Evolutionary conservation across 2,113 vertebrate genomes (phyloP).

Genomic region (Cacatua alba): DNA sequence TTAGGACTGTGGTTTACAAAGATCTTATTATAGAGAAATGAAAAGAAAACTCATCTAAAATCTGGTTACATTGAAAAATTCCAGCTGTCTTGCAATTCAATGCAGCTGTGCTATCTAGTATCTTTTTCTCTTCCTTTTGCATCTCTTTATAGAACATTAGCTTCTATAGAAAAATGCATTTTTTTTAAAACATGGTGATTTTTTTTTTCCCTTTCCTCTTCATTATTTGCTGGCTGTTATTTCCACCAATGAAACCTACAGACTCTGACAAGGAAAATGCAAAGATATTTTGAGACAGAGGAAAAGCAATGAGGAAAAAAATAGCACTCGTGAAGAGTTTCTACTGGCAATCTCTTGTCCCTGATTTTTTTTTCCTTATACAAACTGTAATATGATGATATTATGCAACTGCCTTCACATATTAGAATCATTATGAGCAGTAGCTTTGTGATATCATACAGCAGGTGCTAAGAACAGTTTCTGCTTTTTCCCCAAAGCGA

Average conservation of each 20-base stretch:
- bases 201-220: not conserved
- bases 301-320: constrained; percentile 28
- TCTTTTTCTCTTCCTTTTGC: constrained; percentile 52
- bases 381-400: constrained; percentile 57
- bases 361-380: constrained; percentile 16
- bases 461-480: constrained; percentile 72
- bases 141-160: constrained; percentile 59
- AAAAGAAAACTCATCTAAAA: constrained; percentile 72
- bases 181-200: constrained; percentile 32
- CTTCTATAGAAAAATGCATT: constrained; percentile 50
- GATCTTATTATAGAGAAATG: constrained; percentile 66
- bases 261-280: constrained; percentile 41
- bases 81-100: constrained; percentile 73
- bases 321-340: constrained; percentile 18
- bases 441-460: constrained; percentile 67
- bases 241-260: constrained; percentile 21
- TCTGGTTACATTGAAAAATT: constrained; percentile 66
- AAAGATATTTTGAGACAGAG: constrained; percentile 51
- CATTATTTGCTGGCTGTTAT: constrained; percentile 33
- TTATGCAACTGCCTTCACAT: constrained; percentile 53
- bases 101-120: constrained; percentile 54
- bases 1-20: constrained; percentile 54
- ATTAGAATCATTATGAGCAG: constrained; percentile 49
- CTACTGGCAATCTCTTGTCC: constrained; percentile 34
- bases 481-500: constrained; percentile 59